Evolutionary conservation across 2,888 invertebrate genomes (phyloP), one percentile per base, ranked within the genome.

Genomic region (Agrotis puta): DNA sequence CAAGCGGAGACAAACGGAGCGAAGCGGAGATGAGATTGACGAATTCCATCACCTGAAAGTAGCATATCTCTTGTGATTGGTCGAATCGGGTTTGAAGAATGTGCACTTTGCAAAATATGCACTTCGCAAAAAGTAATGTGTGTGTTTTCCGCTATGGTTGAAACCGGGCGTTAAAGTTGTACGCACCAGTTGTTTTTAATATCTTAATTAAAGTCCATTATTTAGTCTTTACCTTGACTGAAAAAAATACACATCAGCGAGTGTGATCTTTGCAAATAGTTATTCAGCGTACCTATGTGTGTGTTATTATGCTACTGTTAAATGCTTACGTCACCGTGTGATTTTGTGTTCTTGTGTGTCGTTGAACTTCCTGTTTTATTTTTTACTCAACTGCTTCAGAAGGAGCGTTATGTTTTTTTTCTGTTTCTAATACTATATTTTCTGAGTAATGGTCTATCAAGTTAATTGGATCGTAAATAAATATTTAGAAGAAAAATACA

Each of bases 291-390:
- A 43, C 43, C 13, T 20, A 33, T 53, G 16, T 63, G 24, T 66
- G 67, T 45, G 22, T 20, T 71, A n/a, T 13, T 75, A 43, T 54
- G 53, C 39, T 39, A 11, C 39, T 75, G 81, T 71, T 85, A 85
- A 88, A 79, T 77, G 79, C 81, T 82, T 85, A 82, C 76, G 73
- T 87, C 84, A 85, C 56, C 43, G 45, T 70, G 47, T 51, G 64
- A 64, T 72, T 74, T 74, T 71, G 27, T 73, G 67, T 70, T 72
- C 45, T 63, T 64, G 70, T 67, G 68, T 77, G 84, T 79, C 79
- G 62, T 75, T 82, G 83, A 84, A 81, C 85, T 84, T 69, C 72
- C 56, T 68, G 24, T 62, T 51, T 27, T 14, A 13, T 45, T 51
- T 51, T 33, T 39, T 39, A 39, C 39, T 11, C 39, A 11, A 9